Evolutionary conservation across 2,888 invertebrate species (phyloP).

Genomic region (Odontothrips loti): DNA sequence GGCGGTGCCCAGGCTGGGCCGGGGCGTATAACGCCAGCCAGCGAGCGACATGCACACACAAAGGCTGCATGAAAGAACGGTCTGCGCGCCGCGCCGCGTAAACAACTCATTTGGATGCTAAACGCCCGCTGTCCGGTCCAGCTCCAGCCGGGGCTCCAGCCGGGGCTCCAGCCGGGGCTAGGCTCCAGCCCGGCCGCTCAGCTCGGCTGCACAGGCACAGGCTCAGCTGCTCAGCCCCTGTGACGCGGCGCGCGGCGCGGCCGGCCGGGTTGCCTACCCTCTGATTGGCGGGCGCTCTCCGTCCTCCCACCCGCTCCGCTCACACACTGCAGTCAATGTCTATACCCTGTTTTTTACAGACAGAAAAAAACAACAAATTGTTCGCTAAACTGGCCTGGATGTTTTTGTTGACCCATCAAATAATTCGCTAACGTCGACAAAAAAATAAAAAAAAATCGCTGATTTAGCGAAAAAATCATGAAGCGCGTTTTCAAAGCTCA

Average conservation of each 20-base stretch:
- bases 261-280: not conserved
- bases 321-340: too few relatives aligned
- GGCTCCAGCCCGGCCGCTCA: not conserved
- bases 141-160: not conserved
- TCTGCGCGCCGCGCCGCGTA: not conserved
- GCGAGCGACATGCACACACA: too few relatives aligned
- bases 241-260: not conserved
- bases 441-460: too few relatives aligned
- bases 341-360: too few relatives aligned
- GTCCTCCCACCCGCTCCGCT: too few relatives aligned
- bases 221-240: not conserved
- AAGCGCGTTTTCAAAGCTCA: too few relatives aligned
- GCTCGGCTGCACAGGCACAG: too few relatives aligned
- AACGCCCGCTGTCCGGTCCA: not conserved
- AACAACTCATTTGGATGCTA: conserved; percentile 20
- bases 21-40: not conserved
- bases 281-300: not conserved
- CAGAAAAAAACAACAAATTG: too few relatives aligned
- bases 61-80: not conserved
- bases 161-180: not conserved
- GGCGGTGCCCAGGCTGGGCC: not conserved
- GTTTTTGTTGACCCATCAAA: too few relatives aligned
- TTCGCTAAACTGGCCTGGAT: too few relatives aligned
- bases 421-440: too few relatives aligned
- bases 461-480: too few relatives aligned